A percentile compares a stretch with the other conserved stretches of the same genome.
Conservation (phyloP, 2,888 invertebrate species). For the Harpagoxenus sublaevis region DNA sequence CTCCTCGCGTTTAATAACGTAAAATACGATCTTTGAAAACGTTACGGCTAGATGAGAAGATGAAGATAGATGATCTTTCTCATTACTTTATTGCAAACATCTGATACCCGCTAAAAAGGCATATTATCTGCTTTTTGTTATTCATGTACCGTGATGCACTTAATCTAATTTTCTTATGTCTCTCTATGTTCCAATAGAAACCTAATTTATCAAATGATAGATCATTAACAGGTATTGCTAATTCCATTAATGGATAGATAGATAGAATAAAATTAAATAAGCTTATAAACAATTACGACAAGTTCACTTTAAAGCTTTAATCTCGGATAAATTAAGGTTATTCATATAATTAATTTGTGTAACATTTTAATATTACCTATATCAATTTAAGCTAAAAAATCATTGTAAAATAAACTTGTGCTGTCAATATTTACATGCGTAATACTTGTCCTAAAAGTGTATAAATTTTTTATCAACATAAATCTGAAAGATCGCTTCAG, state of each 20-base stretch:
- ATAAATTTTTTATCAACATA: not conserved
- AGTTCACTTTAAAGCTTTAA: not conserved
- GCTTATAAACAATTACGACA: not conserved
- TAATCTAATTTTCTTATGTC: slow-evolving; percentile 3
- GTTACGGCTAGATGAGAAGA: not conserved
- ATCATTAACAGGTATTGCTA: not conserved
- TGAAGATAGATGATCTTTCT: slow-evolving; percentile 2
- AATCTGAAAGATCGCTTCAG: not conserved
- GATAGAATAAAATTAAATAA: slow-evolving; percentile 6
- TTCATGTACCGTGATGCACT: too few species aligned
- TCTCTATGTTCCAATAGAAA: not conserved
- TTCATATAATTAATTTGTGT: not conserved
- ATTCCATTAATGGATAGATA: not conserved
- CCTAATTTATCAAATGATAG: not conserved
- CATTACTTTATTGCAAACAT: not conserved
- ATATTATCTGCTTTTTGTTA: not conserved
- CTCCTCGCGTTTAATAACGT: slow-evolving; percentile 9
- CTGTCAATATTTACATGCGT: not conserved
- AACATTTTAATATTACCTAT: not conserved
- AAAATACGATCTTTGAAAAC: not conserved
- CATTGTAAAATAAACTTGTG: not conserved
- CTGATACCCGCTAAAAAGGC: not conserved
- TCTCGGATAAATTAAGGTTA: not conserved
- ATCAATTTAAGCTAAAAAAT: not conserved
- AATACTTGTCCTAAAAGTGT: not conserved